Base-by-base conservation (phyloP, 2,888 invertebrate species). In the Lasioglossum figueresi region DNA sequence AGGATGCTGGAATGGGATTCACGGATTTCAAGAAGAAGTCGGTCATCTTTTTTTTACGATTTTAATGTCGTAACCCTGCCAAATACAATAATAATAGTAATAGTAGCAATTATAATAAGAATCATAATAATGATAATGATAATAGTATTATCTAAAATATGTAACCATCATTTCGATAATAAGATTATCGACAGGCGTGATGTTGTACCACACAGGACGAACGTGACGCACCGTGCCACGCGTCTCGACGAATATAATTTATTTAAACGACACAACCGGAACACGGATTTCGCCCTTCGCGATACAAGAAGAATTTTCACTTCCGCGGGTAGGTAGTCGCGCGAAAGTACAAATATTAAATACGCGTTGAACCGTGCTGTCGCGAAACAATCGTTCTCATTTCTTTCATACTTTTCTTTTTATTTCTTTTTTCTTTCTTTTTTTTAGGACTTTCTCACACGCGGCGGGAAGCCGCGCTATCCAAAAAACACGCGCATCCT, bases 31-130 rank as follows among this genome's bases (percentile, higher is more conserved):
- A 70, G n/a, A 70, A 70, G 2, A 6, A 40, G 23, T 23, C 70
- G 40, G 4, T 5, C 14, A 40, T 27, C 34, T 27, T 90, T 91
- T 88, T 91, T 91, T 91, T 88, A 90, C 89, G 90, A 80, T 93
- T 94, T 95, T 94, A 94, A 94, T 94, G 91, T 95, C 93, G 94
- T 94, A 94, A 95, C 95, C 95, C 94, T 95, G 94, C 95, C 95
- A 94, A 94, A 94, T 95, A 95, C 94, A 95, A 93, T 92, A 92
- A 91, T 91, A 90, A 88, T 91, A 91, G 86, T 90, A 91, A 84
- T 89, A 90, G 86, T 91, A 91, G 88, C 89, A 91, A 90, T 90
- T 89, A 88, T 91, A 91, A 91, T 91, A 91, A 91, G 84, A 91
- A 91, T 91, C 82, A 85, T 91, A 92, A 89, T 92, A 89, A 89